phyloP scores from a whole-genome alignment of 2,797 vertebrate species.

The Cryptoprocta ferox region DNA sequence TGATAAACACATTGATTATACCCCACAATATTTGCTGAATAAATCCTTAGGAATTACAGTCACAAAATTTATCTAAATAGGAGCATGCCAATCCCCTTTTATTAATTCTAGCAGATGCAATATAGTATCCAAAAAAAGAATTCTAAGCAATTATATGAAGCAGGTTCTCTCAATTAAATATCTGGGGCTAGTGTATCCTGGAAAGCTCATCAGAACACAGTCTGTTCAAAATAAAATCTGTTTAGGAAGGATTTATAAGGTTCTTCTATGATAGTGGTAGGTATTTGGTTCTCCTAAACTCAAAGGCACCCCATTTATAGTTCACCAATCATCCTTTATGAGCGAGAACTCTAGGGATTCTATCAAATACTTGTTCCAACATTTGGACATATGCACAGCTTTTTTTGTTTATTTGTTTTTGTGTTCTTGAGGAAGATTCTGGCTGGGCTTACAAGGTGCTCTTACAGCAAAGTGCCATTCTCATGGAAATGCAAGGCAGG shows the following conservation, averaged over 20 bases:
- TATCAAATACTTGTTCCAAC: not conserved
- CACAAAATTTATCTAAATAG: not conserved
- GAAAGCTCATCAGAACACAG: constrained; percentile 43
- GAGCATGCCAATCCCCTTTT: not conserved
- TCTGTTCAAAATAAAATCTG: constrained; percentile 56
- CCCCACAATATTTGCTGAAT: not conserved
- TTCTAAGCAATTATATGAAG: constrained; percentile 34
- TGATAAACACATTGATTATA: not conserved
- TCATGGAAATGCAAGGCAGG: not conserved
- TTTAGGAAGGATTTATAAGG: constrained; percentile 9
- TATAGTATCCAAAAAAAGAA: constrained; percentile 12
- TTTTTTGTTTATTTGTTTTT: not conserved
- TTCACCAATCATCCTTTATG: not conserved
- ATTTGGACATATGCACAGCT: not conserved
- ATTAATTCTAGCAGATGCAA: not conserved
- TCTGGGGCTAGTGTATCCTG: constrained; percentile 25
- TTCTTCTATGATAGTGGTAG: not conserved
- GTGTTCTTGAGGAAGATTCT: not conserved
- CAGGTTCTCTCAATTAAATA: constrained; percentile 17
- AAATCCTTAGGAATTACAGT: constrained; percentile 29
- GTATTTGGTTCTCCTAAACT: constrained; percentile 40
- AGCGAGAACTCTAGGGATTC: not conserved
- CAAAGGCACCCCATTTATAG: not conserved
- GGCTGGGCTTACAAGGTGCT: not conserved
- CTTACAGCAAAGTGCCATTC: not conserved